phyloP scores from a whole-genome alignment of 2,888 invertebrate species.

The Onchidella celtica region DNA sequence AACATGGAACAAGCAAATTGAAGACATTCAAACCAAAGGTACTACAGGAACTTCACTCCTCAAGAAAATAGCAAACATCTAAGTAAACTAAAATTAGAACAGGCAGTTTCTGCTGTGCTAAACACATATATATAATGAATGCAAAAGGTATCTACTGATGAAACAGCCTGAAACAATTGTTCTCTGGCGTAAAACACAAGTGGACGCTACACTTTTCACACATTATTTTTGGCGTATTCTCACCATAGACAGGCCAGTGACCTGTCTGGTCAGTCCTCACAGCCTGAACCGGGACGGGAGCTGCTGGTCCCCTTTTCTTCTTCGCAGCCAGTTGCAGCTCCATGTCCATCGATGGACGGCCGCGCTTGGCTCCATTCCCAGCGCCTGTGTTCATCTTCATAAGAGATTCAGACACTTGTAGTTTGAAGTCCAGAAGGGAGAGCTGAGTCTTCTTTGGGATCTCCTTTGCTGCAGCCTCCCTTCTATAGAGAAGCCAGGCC shows the following conservation, averaged over 20 bases:
- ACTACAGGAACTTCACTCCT: too few species aligned
- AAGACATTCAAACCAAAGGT: too few species aligned
- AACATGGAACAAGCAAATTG: too few species aligned
- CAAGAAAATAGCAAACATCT: too few species aligned
- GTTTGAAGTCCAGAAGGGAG: not conserved
- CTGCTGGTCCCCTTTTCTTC: not conserved
- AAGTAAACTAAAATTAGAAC: too few species aligned
- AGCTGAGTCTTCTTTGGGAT: not conserved
- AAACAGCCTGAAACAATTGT: conserved; percentile 5
- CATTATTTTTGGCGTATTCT: not conserved
- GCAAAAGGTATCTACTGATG: too few species aligned
- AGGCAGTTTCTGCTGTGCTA: too few species aligned
- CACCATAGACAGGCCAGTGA: not conserved
- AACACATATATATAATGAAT: too few species aligned
- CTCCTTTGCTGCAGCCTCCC: not conserved
- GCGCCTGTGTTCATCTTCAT: not conserved
- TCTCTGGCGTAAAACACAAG: not conserved
- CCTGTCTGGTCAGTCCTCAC: not conserved
- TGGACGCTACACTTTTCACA: not conserved
- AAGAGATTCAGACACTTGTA: not conserved
- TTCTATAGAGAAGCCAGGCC: not conserved
- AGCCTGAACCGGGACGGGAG: not conserved
- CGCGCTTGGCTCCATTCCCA: not conserved
- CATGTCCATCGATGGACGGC: not conserved
- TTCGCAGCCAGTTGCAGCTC: too few species aligned